These are phyloP conservation scores for Pandemis heparana DNA, from an alignment of 2,888 invertebrate species.

Conservation along the genomic window DNA sequence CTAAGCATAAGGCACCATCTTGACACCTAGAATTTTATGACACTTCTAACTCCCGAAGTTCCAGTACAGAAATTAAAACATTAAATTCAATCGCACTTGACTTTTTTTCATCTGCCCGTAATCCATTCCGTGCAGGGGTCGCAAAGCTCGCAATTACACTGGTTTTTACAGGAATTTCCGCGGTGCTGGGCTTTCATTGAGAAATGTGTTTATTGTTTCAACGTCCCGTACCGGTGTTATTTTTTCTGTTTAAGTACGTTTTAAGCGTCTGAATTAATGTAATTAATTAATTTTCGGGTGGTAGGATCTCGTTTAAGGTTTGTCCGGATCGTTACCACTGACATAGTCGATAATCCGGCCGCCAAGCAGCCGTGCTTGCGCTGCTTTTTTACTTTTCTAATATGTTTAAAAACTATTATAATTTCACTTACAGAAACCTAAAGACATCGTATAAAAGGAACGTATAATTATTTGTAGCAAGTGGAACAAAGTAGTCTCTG, in stretches of 20 bases:
- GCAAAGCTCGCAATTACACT: constrained; percentile 46
- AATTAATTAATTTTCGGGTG: too few relatives aligned
- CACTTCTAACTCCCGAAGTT: constrained; percentile 7
- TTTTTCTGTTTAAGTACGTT: constrained; percentile 6
- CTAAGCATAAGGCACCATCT: background rate
- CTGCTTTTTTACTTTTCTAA: too few relatives aligned
- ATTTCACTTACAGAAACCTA: too few relatives aligned
- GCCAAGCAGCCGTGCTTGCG: too few relatives aligned
- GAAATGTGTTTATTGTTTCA: constrained; percentile 63
- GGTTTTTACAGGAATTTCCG: constrained; percentile 42
- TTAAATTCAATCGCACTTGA: constrained; percentile 15
- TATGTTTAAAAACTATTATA: too few relatives aligned
- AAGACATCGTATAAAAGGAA: too few relatives aligned
- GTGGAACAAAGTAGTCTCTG: too few relatives aligned
- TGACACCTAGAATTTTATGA: constrained; percentile 19
- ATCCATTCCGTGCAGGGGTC: constrained; percentile 18
- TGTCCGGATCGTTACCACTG: too few relatives aligned
- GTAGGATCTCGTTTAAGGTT: too few relatives aligned
- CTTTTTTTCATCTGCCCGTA: constrained; percentile 8
- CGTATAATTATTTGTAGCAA: too few relatives aligned
- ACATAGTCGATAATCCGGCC: too few relatives aligned
- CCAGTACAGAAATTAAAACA: constrained; percentile 20
- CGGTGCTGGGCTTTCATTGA: constrained; percentile 58
- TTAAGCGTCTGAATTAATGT: constrained; percentile 2
- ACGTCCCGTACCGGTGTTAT: constrained; percentile 42